phyloP scores from a whole-genome alignment of 2,888 invertebrate genomes.

The Eupithecia dodoneata region DNA sequence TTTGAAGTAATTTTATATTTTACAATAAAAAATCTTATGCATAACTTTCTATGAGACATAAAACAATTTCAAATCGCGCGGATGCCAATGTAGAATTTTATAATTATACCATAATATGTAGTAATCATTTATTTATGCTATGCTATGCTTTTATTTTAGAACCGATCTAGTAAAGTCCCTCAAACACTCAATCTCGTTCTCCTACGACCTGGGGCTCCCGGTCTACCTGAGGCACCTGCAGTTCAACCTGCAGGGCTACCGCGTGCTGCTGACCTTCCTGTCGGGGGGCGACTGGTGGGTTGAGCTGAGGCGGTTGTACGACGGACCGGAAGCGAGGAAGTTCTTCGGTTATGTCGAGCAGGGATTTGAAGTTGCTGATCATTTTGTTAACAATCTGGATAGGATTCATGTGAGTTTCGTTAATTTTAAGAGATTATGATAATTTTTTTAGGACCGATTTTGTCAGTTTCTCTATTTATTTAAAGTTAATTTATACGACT shows the following conservation, averaged over 20 bases:
- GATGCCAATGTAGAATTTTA: neutral
- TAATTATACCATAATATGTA: neutral
- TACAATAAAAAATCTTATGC: too few relatives aligned
- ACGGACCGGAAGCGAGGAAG: slow-evolving; percentile 58
- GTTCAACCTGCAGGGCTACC: slow-evolving; percentile 65
- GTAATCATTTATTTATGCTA: too few relatives aligned
- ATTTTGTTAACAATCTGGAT: slow-evolving; percentile 71
- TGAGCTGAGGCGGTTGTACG: slow-evolving; percentile 60
- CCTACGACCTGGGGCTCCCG: slow-evolving; percentile 69
- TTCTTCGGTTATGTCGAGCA: slow-evolving; percentile 68
- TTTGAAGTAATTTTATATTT: too few relatives aligned
- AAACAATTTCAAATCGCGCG: too few relatives aligned
- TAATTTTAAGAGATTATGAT: too few relatives aligned
- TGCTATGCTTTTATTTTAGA: slow-evolving; percentile 53
- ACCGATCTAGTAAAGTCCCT: slow-evolving; percentile 57
- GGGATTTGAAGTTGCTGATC: slow-evolving; percentile 66
- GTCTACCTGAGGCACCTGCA: slow-evolving; percentile 74
- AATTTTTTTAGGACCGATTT: too few relatives aligned
- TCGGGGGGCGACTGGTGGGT: slow-evolving; percentile 76
- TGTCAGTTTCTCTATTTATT: too few relatives aligned
- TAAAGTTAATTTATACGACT: too few relatives aligned
- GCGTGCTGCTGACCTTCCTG: slow-evolving; percentile 66
- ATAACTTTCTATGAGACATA: too few relatives aligned
- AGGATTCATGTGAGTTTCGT: slow-evolving; percentile 70
- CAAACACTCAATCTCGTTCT: slow-evolving; percentile 61